A percentile compares a stretch with the other conserved stretches of the same genome.
These are phyloP conservation scores for Labia minor DNA, from an alignment of 2,888 invertebrate genomes.

Conservation along the genomic window DNA sequence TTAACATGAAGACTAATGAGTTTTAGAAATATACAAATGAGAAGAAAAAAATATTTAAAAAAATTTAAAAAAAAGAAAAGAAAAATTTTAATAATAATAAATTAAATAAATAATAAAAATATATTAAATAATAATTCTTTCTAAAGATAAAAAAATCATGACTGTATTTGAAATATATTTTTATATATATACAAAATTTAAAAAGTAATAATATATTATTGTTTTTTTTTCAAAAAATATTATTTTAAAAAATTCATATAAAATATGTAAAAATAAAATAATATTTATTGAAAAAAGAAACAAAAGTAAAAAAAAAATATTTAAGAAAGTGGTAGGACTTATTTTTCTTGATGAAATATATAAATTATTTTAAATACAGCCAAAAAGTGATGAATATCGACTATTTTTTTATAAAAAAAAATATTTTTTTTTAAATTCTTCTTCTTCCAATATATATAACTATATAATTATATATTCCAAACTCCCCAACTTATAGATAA, in stretches of 20 bases:
- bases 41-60: no score
- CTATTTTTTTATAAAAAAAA: background rate
- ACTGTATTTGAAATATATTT: slow-evolving; percentile 13
- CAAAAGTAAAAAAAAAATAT: no score
- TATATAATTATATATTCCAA: background rate
- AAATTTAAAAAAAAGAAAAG: background rate
- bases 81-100: background rate
- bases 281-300: background rate
- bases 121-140: background rate
- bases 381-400: background rate
- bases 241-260: background rate
- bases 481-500: background rate
- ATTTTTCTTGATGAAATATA: background rate
- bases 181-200: background rate
- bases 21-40: no score
- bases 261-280: slow-evolving; percentile 5
- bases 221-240: background rate
- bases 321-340: background rate
- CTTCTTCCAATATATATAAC: background rate
- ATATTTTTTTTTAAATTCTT: background rate
- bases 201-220: background rate
- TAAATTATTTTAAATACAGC: slow-evolving; percentile 8
- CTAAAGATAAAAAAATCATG: background rate
- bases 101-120: background rate
- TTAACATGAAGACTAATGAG: no score